Conservation (phyloP, 2,888 invertebrate genomes). For the Furcula furcula region DNA sequence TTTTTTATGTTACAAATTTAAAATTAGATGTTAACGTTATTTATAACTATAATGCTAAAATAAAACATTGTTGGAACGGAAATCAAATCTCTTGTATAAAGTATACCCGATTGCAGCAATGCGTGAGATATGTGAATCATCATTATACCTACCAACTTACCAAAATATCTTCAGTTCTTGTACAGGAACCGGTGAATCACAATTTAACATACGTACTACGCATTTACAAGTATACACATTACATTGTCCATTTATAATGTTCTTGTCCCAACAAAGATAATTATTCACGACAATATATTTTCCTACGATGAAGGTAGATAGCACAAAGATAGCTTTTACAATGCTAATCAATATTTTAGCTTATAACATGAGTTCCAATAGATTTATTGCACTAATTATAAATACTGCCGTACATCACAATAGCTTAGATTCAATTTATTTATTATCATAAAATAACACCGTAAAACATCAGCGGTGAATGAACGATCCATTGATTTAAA, state of each 20-base stretch:
- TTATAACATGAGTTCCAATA: slow-evolving; percentile 45
- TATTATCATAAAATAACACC: slow-evolving; percentile 76
- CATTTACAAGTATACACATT: slow-evolving; percentile 55
- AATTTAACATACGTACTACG: slow-evolving; percentile 51
- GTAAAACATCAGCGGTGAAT: slow-evolving; percentile 81
- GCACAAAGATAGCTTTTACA: slow-evolving; percentile 64
- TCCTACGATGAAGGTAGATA: slow-evolving; percentile 75
- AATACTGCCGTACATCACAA: slow-evolving; percentile 58
- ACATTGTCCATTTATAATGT: slow-evolving; percentile 56
- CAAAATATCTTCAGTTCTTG: slow-evolving; percentile 57
- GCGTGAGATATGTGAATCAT: slow-evolving; percentile 60
- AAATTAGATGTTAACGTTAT: too few relatives aligned
- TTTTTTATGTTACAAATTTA: too few relatives aligned
- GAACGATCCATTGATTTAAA: slow-evolving; percentile 78
- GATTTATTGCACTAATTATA: slow-evolving; percentile 67
- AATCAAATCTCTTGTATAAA: slow-evolving; percentile 3
- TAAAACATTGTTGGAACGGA: not conserved
- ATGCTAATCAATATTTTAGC: slow-evolving; percentile 47
- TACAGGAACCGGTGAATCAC: slow-evolving; percentile 47
- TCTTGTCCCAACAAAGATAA: slow-evolving; percentile 59
- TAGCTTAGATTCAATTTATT: slow-evolving; percentile 67
- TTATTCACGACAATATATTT: slow-evolving; percentile 69
- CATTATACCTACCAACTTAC: slow-evolving; percentile 62
- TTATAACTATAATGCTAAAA: too few relatives aligned
- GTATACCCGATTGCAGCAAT: slow-evolving; percentile 22